Base-by-base conservation (phyloP, 2,113 vertebrate genomes). In the Bothrops jararaca region DNA sequence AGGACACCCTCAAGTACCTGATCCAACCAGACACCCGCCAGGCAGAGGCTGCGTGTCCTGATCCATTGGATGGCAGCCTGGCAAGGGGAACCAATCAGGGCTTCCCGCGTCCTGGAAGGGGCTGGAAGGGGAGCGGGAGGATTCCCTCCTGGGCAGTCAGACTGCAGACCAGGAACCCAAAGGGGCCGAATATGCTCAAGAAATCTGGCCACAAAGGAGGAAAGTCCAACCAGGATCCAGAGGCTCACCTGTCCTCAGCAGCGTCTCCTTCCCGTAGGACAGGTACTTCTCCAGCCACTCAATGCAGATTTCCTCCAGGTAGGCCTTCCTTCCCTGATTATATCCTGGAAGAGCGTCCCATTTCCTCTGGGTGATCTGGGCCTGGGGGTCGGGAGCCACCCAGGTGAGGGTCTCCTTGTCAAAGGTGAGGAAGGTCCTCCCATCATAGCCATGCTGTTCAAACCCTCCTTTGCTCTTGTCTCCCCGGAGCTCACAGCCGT, bases 311-410 rank as follows among this genome's bases (percentile, higher is more conserved):
- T 74, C 13, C 64, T 74, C 64, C 64, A 74, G n/a, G 13, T 18
- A 74, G 13, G 0, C 0, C n/a, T 34, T 74, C 0, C 0, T 0
- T 2, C 5, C 0, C 64, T 34, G 5, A 34, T 74, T 74, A 0
- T 0, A 0, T 74, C 13, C 64, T 74, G 64, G 64, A 74, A 34
- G 0, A 74, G 5, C 5, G 0, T 74, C 64, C 64, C 12, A 69
- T 34, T 18, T 69, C 64, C 64, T 69, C n/a, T 69, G 0, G n/a
- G 4, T 69, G 4, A 74, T 74, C 64, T 18, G 64, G 64, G 64
- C 64, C 5, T 6, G 29, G 13, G 64, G 29, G 0, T 15, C 1
- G 1, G 29, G 0, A 34, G 64, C 64, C 64, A 69, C 64, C 64
- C 64, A 69, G 5, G 29, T 18, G 13, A 6, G 64, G 5, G 1